Evolutionary conservation across 1,140 invertebrate genomes (phyloP), one percentile per base, ranked within the genome.

Genomic region (Pseudachorutes palmiensis): DNA sequence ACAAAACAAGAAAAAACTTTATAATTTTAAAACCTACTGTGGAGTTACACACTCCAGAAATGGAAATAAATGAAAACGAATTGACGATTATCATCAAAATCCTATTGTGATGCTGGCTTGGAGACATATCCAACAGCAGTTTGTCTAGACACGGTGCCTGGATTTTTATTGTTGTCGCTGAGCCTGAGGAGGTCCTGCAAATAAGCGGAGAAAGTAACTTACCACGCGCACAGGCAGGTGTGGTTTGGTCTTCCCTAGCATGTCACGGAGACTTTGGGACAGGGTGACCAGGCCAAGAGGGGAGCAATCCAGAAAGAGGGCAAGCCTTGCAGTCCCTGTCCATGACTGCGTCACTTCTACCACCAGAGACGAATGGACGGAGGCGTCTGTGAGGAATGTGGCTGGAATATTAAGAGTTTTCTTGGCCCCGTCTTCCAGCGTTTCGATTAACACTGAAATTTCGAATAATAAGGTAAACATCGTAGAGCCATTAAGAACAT

Each of bases 401-500:
- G 72, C 61, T 66, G 72, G 72, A 33, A 73, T 69, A 55, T 73
- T 73, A 3, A 85, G 70, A 22, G 78, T 79, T 31, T 83, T 80
- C 24, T 85, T 81, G 1, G 79, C 73, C 5, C 76, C 77, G 30
- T 83, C 77, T 67, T 84, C 81, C 14, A 81, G 70, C 0, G 81
- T 84, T 72, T 86, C 84, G 12, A 86, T 76, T 31, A 85, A 80
- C 2, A 87, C 85, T 87, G 72, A 32, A 72, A n/a, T n/a, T n/a
- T n/a, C n/a, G n/a, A n/a, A n/a, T n/a, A n/a, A n/a, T n/a, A n/a
- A n/a, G n/a, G n/a, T n/a, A n/a, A n/a, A n/a, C n/a, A n/a, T n/a
- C n/a, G n/a, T n/a, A n/a, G n/a, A n/a, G n/a, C n/a, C n/a, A n/a
- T n/a, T n/a, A n/a, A n/a, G n/a, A n/a, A n/a, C n/a, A n/a, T n/a